These are phyloP conservation scores for Nomada ruficornis DNA, from an alignment of 2,888 invertebrate species.

Conservation along the genomic window DNA sequence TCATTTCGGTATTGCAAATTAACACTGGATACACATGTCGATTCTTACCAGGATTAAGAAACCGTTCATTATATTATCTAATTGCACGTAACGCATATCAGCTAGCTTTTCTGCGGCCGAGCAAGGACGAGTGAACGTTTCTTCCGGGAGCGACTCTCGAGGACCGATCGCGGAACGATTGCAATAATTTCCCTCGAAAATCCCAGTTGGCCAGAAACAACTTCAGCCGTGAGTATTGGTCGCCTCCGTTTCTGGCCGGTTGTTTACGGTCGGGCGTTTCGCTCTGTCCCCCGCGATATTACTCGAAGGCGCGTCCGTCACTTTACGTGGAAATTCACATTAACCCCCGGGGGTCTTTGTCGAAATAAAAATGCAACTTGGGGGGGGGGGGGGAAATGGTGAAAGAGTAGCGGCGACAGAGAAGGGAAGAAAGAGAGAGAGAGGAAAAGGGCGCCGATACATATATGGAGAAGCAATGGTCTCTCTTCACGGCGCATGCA, in stretches of 20 bases:
- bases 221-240: not conserved
- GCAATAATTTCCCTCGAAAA: slow-evolving; percentile 26
- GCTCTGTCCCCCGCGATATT: slow-evolving; percentile 54
- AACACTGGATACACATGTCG: too few relatives aligned
- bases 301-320: slow-evolving; percentile 67
- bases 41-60: too few relatives aligned
- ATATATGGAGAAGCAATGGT: slow-evolving; percentile 48
- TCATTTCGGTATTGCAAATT: too few relatives aligned
- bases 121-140: not conserved
- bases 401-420: slow-evolving; percentile 53
- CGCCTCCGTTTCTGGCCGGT: slow-evolving; percentile 57
- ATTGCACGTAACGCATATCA: not conserved
- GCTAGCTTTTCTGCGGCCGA: not conserved
- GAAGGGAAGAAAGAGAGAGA: slow-evolving; percentile 22
- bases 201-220: not conserved
- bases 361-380: slow-evolving; percentile 75
- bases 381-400: slow-evolving; percentile 57
- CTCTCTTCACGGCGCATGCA: slow-evolving; percentile 63
- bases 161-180: slow-evolving; percentile 15
- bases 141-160: not conserved
- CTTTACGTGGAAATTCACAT: slow-evolving; percentile 74
- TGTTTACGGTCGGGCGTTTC: slow-evolving; percentile 52
- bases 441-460: slow-evolving; percentile 26
- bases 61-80: not conserved
- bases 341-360: slow-evolving; percentile 70